Conservation (phyloP, 2,888 invertebrate species). For the Theretra japonica region DNA sequence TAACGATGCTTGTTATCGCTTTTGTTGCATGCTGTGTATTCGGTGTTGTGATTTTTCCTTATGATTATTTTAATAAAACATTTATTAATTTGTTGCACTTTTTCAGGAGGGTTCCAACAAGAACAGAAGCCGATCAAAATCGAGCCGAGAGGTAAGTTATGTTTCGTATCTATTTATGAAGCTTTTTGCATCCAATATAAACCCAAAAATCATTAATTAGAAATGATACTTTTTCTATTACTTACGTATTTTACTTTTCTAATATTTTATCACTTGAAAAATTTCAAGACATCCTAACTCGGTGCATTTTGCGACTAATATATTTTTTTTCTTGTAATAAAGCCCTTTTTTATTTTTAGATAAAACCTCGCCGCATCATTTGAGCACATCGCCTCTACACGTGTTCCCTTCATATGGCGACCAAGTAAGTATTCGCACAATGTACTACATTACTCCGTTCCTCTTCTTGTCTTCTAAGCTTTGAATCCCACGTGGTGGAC, state of each 20-base stretch:
- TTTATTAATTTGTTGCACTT: background rate
- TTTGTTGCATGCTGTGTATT: background rate
- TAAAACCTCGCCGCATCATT: constrained; percentile 57
- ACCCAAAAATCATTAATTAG: no score
- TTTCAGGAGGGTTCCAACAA: constrained; percentile 51
- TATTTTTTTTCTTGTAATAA: no score
- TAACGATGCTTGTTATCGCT: background rate
- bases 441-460: no score
- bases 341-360: constrained; percentile 44
- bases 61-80: background rate
- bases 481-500: no score
- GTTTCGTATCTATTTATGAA: no score
- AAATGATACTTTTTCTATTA: no score
- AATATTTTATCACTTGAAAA: no score
- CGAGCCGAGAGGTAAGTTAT: constrained; percentile 69
- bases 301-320: no score
- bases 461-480: background rate
- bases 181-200: no score
- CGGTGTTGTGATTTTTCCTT: constrained; percentile 31
- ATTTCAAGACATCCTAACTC: no score
- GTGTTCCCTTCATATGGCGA: constrained; percentile 44
- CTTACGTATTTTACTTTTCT: no score
- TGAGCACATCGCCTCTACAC: constrained; percentile 55
- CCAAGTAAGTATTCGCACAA: constrained; percentile 17
- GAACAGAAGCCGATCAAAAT: constrained; percentile 62